These are phyloP conservation scores for Lagopus leucura DNA, from an alignment of 2,113 vertebrate genomes.

Conservation along the genomic window DNA sequence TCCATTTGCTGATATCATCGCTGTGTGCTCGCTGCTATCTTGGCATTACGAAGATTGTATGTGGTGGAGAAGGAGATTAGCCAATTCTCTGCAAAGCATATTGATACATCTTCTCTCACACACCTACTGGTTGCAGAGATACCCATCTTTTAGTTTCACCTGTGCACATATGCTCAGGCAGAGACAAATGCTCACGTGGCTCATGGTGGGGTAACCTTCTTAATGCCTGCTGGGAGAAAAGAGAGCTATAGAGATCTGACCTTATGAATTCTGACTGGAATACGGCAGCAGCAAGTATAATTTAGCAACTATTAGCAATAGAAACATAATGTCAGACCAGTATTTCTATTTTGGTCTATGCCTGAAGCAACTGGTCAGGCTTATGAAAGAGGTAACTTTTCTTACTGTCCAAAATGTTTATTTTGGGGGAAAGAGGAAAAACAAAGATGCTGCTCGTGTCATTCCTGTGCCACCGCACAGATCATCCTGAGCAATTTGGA, in stretches of 20 bases:
- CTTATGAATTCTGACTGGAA: background rate
- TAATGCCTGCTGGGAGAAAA: background rate
- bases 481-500: background rate
- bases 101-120: background rate
- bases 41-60: background rate
- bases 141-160: background rate
- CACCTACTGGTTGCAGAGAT: background rate
- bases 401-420: background rate
- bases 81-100: background rate
- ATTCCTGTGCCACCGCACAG: background rate
- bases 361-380: background rate
- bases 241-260: background rate
- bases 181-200: background rate
- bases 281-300: background rate
- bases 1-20: background rate
- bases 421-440: background rate
- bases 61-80: background rate
- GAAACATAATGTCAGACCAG: background rate
- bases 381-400: background rate
- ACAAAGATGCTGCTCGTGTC: background rate
- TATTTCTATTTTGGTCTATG: background rate
- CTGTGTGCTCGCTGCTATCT: background rate
- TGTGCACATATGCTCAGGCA: fast-evolving
- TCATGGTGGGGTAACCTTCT: background rate
- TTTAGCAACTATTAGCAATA: background rate